phyloP scores from a whole-genome alignment of 2,888 invertebrate genomes.

The Athrips mouffetella region DNA sequence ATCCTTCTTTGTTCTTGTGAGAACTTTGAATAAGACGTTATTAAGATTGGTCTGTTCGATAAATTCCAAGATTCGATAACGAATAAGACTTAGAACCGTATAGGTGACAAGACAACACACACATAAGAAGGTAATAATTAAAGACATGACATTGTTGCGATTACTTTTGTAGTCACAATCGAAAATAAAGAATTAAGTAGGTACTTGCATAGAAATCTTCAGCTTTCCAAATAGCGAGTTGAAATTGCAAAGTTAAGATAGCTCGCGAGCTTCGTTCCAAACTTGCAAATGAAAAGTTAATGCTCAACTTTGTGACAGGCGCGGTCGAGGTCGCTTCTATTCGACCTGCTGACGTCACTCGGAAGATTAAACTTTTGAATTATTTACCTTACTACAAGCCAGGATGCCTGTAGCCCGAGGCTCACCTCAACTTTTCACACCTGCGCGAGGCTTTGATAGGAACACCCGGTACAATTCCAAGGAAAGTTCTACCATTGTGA shows the following conservation, averaged over 20 bases:
- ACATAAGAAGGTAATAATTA: not conserved
- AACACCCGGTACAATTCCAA: too few species aligned
- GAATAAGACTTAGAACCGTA: not conserved
- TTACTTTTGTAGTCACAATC: not conserved
- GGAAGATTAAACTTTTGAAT: slow-evolving; percentile 64
- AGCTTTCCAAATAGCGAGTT: slow-evolving; percentile 15
- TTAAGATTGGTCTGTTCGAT: not conserved
- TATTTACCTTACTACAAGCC: slow-evolving; percentile 32
- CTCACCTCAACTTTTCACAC: not conserved
- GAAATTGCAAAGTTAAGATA: slow-evolving; percentile 51
- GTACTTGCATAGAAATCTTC: too few species aligned
- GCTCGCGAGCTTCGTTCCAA: slow-evolving; percentile 49
- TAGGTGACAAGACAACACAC: not conserved
- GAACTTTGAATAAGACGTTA: slow-evolving; percentile 9
- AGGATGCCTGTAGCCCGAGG: not conserved
- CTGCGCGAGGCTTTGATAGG: too few species aligned
- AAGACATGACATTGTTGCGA: not conserved
- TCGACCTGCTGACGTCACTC: slow-evolving; percentile 31
- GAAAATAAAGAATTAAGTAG: too few species aligned
- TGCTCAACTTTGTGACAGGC: slow-evolving; percentile 62
- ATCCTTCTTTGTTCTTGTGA: slow-evolving; percentile 8
- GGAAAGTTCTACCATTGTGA: too few species aligned
- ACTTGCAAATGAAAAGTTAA: slow-evolving; percentile 74
- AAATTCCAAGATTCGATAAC: not conserved
- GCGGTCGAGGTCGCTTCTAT: slow-evolving; percentile 46